Evolutionary conservation across 53 echinoderm and acorn worm genomes (phyloP).

Genomic region (Zoroaster sp.): DNA sequence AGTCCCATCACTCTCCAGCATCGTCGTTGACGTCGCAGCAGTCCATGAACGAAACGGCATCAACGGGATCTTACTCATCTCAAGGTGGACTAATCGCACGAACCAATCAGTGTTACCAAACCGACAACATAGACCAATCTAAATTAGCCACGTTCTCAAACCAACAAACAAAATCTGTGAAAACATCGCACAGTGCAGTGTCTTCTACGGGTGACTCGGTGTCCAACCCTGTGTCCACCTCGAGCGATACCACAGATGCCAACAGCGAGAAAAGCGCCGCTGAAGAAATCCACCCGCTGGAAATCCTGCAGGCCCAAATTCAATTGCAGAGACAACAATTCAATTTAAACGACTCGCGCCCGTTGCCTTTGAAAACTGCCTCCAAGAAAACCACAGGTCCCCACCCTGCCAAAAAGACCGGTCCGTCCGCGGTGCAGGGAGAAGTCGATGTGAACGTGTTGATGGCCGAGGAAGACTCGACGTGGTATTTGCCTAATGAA

Average conservation of each 20-base stretch:
- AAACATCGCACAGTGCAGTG: conserved; percentile 58
- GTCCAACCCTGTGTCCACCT: conserved; percentile 64
- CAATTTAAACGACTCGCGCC: conserved; percentile 80
- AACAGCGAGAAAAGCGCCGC: conserved; percentile 42
- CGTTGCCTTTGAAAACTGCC: conserved; percentile 45
- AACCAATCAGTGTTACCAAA: conserved; percentile 14
- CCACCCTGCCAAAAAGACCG: conserved; percentile 22
- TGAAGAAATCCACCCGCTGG: conserved; percentile 86
- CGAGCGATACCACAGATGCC: conserved; percentile 58
- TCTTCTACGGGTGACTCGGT: conserved; percentile 75
- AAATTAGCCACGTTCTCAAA: conserved; percentile 7
- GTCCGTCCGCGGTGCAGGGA: conserved; percentile 22
- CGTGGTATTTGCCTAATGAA: conserved; percentile 74
- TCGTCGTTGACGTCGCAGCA: conserved; percentile 60
- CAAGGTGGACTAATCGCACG: conserved; percentile 50
- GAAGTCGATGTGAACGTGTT: conserved; percentile 67
- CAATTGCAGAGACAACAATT: conserved; percentile 97
- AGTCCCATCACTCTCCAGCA: conserved; percentile 52
- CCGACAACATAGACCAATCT: conserved; percentile 43
- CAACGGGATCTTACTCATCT: conserved; percentile 47
- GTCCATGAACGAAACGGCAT: conserved; percentile 55
- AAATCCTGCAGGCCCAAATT: conserved; percentile 96
- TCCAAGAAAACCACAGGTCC: neutral
- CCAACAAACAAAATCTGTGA: conserved; percentile 14
- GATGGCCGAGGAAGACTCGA: conserved; percentile 71